Evolutionary conservation across 2,888 invertebrate species (phyloP).

Genomic region (Drosophila yooni): DNA sequence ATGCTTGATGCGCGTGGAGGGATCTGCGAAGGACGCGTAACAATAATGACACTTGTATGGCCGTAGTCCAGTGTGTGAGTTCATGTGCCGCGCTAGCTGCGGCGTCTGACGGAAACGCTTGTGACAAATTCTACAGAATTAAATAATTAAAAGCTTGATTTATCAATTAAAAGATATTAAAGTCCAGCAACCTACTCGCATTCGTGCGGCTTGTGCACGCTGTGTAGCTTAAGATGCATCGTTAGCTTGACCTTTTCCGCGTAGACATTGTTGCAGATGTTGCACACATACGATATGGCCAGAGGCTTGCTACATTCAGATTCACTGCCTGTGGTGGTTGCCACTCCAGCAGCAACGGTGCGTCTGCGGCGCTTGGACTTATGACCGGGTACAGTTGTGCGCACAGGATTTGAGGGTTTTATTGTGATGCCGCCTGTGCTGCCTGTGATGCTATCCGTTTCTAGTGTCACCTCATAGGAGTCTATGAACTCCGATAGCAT

Average conservation of each 20-base stretch:
- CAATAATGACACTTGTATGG: slow-evolving; percentile 83
- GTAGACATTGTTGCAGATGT: slow-evolving; percentile 81
- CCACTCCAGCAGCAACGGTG: background rate
- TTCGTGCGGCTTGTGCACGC: slow-evolving; percentile 78
- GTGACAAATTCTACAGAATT: slow-evolving; percentile 77
- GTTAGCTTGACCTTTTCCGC: slow-evolving; percentile 77
- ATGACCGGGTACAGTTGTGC: background rate
- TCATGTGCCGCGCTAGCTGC: slow-evolving; percentile 82
- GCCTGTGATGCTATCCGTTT: slow-evolving; percentile 22
- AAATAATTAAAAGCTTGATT: background rate
- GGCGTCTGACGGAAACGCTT: slow-evolving; percentile 82
- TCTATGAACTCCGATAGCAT: slow-evolving; percentile 39
- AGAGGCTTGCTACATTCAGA: background rate
- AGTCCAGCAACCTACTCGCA: slow-evolving; percentile 78
- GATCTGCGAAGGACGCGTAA: slow-evolving; percentile 83
- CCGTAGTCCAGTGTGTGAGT: slow-evolving; percentile 81
- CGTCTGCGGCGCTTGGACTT: slow-evolving; percentile 15
- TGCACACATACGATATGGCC: slow-evolving; percentile 63
- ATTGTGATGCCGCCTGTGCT: slow-evolving; percentile 24
- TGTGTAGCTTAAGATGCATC: slow-evolving; percentile 80
- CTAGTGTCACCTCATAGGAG: slow-evolving; percentile 50
- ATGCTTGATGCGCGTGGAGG: slow-evolving; percentile 84
- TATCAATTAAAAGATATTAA: background rate
- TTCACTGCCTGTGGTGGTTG: background rate
- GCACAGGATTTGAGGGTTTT: slow-evolving; percentile 9